Percentiles rank a stretch among this genome's conserved stretches.
Evolutionary conservation across 2,888 invertebrate species (phyloP).

Genomic region (Petrolisthes cinctipes): DNA sequence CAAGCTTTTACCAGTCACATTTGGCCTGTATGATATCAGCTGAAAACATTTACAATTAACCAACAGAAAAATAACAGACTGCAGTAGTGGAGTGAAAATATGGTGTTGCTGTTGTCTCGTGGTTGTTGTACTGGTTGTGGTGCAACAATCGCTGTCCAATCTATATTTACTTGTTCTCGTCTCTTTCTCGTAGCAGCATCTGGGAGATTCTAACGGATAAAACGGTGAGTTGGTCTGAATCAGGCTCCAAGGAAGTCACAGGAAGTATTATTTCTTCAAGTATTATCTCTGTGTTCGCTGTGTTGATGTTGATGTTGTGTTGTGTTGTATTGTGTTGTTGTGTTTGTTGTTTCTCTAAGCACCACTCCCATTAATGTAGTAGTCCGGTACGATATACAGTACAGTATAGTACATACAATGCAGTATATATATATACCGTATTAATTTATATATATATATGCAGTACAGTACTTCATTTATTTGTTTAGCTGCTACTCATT

Average conservation of each 20-base stretch:
- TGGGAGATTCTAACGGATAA: slow-evolving; percentile 74
- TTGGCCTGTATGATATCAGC: no score
- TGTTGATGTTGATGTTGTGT: slow-evolving; percentile 49
- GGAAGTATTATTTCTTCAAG: slow-evolving; percentile 57
- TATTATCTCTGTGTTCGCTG: slow-evolving; percentile 61
- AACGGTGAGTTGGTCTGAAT: slow-evolving; percentile 71
- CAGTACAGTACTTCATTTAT: neutral
- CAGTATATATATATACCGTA: no score
- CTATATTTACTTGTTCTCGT: slow-evolving; percentile 66
- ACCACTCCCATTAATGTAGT: slow-evolving; percentile 35
- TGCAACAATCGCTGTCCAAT: slow-evolving; percentile 65
- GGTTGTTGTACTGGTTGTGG: slow-evolving; percentile 65
- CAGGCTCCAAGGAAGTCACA: slow-evolving; percentile 44
- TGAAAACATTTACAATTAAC: no score
- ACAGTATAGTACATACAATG: neutral
- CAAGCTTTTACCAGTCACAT: no score
- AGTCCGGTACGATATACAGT: neutral
- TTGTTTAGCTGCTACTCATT: neutral
- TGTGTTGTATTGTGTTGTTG: slow-evolving; percentile 54
- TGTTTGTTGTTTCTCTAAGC: slow-evolving; percentile 25
- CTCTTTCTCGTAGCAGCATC: slow-evolving; percentile 70
- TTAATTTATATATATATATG: no score
- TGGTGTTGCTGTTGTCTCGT: slow-evolving; percentile 56
- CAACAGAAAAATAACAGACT: no score
- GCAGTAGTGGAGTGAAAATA: neutral